These are phyloP conservation scores for Rafetus swinhoei DNA, from an alignment of 2,113 vertebrate species.

Conservation along the genomic window DNA sequence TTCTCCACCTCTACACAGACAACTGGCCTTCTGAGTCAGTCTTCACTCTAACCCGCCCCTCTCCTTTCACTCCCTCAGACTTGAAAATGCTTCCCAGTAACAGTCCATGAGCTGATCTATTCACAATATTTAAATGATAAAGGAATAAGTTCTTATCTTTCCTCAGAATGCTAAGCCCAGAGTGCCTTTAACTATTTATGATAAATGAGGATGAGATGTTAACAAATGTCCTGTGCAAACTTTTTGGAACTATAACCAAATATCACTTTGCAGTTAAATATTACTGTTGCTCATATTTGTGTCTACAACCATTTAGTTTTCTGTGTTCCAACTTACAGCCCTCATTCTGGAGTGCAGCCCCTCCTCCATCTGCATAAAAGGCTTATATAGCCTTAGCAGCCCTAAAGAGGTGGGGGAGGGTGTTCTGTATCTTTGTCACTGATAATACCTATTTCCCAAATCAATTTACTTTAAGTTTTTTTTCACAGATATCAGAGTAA, in stretches of 20 bases:
- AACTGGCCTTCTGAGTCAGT: no score
- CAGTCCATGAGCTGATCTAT: constrained; percentile 32
- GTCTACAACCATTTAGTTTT: constrained; percentile 25
- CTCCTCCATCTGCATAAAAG: background rate
- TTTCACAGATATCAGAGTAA: background rate
- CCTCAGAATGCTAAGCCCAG: background rate
- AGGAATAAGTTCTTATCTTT: constrained; percentile 47
- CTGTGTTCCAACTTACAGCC: background rate
- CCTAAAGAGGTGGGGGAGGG: background rate
- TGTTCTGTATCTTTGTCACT: background rate
- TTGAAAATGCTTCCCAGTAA: constrained; percentile 37
- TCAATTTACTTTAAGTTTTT: background rate
- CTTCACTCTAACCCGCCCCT: no score
- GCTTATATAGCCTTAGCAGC: background rate
- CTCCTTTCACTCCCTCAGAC: background rate
- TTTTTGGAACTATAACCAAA: constrained; percentile 5
- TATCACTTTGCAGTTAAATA: fast-evolving
- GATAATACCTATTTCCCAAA: background rate
- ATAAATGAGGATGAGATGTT: constrained; percentile 3
- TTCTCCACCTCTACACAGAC: no score
- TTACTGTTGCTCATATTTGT: background rate
- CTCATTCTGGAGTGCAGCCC: background rate
- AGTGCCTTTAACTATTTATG: constrained; percentile 10
- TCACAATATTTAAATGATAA: constrained; percentile 40
- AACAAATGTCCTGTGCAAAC: background rate